These are phyloP conservation scores for Stegodyphus mimosarum DNA, from an alignment of 1,140 invertebrate genomes.

Conservation along the genomic window DNA sequence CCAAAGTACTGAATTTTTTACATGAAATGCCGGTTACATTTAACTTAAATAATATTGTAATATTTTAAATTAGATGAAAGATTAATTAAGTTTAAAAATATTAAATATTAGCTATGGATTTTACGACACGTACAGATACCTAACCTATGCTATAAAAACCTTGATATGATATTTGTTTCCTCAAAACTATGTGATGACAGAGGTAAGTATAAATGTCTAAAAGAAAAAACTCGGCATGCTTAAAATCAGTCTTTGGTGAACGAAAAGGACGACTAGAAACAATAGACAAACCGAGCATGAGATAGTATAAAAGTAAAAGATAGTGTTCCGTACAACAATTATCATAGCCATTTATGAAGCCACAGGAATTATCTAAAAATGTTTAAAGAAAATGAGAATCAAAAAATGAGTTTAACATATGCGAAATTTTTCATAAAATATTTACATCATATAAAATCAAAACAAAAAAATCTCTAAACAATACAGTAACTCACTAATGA, in stretches of 20 bases:
- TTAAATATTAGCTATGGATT: neutral
- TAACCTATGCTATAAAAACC: neutral
- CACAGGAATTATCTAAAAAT: neutral
- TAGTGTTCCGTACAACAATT: neutral
- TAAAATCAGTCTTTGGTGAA: slow-evolving; percentile 50
- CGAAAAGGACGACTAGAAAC: slow-evolving; percentile 46
- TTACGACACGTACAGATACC: too few relatives aligned
- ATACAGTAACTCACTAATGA: neutral
- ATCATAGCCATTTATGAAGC: neutral
- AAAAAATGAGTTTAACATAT: neutral
- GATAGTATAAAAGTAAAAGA: neutral
- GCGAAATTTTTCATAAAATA: neutral
- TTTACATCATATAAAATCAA: neutral
- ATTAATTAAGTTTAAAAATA: neutral
- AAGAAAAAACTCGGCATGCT: slow-evolving; percentile 30
- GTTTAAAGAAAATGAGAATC: neutral
- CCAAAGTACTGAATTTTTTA: too few relatives aligned
- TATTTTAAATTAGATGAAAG: neutral
- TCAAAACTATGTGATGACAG: neutral
- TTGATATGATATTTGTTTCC: neutral
- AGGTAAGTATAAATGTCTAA: neutral
- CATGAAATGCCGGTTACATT: too few relatives aligned
- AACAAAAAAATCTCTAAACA: neutral
- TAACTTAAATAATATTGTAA: neutral
- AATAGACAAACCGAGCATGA: slow-evolving; percentile 47